Evolutionary conservation across 2,888 invertebrate genomes (phyloP), one percentile per base, ranked within the genome.

Genomic region (Tipula confusa): DNA sequence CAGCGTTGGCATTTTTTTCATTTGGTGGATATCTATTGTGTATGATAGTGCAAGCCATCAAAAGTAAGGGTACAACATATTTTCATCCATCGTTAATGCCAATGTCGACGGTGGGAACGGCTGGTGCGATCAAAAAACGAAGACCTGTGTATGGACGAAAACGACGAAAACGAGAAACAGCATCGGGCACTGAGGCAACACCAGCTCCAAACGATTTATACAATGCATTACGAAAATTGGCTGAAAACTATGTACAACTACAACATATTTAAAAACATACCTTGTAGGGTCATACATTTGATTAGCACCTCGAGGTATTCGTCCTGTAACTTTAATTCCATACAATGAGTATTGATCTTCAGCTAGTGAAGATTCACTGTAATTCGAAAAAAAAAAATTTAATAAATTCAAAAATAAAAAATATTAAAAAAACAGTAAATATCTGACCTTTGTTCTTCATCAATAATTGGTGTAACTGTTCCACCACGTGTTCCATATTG

Each of bases 401-500:
- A 24, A n/a, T 82, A 9, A 15, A 18, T 28, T 82, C 5, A 38
- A 43, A 28, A 24, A n/a, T 38, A 82, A 43, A 24, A n/a, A 6
- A 24, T 43, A 13, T 33, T 38, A 28, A 29, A 84, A n/a, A 28
- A 29, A 79, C n/a, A 80, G 28, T 3, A 84, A 81, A 38, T 24
- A 80, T 4, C 87, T 89, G 90, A 95, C 95, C 93, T 93, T 84
- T 95, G 92, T 90, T 97, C 97, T 88, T 97, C 97, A 87, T 97
- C 97, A 86, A 98, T 97, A 84, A 97, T 94, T 3, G 97, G 97
- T 6, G 97, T 96, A 85, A 96, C 96, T 81, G 92, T 92, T 1
- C 92, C 87, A 1, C 92, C 90, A 36, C 92, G 88, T 5, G 93
- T 93, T 5, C 93, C 93, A 88, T 94, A 96, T 87, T 95, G 95